Conservation (phyloP, 2,888 invertebrate genomes). For the Melieria picta region DNA sequence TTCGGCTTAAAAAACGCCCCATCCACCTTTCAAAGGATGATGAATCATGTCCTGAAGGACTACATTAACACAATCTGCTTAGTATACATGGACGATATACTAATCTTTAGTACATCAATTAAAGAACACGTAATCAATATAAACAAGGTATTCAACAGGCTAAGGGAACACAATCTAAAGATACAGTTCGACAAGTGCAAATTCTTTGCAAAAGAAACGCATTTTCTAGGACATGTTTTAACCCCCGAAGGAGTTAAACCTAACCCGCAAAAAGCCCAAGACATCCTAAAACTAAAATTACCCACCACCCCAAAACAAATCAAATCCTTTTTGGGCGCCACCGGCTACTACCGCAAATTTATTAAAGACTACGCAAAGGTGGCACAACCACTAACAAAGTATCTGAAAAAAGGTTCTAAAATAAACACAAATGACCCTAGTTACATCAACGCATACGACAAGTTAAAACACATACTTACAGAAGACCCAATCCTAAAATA, state of each 20-base stretch:
- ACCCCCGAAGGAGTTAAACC: constrained; percentile 22
- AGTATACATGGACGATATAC: constrained; percentile 27
- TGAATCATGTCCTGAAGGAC: constrained; percentile 17
- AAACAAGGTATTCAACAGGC: not conserved
- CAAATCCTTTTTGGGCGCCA: constrained; percentile 34
- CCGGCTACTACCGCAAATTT: constrained; percentile 25
- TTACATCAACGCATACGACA: no score
- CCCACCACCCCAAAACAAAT: constrained; percentile 32
- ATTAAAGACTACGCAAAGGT: constrained; percentile 26
- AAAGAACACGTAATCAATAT: constrained; percentile 24
- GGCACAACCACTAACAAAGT: constrained; percentile 21
- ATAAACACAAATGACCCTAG: constrained; percentile 16
- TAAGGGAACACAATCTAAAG: constrained; percentile 8
- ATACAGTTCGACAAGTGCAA: constrained; percentile 27
- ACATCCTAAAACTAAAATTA: constrained; percentile 18
- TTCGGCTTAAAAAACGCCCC: constrained; percentile 8
- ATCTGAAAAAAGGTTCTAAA: constrained; percentile 21
- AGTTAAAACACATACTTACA: constrained; percentile 9
- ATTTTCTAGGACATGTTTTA: constrained; percentile 17
- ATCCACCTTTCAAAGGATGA: not conserved
- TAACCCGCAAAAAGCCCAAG: constrained; percentile 13
- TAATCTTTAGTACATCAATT: constrained; percentile 40
- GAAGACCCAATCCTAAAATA: constrained; percentile 25
- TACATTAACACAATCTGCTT: constrained; percentile 24
- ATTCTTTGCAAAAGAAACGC: constrained; percentile 12